A percentile compares a stretch with the other conserved stretches of the same genome.
These are phyloP conservation scores for Agrypnia vestita DNA, from an alignment of 1,140 invertebrate species.

Conservation along the genomic window DNA sequence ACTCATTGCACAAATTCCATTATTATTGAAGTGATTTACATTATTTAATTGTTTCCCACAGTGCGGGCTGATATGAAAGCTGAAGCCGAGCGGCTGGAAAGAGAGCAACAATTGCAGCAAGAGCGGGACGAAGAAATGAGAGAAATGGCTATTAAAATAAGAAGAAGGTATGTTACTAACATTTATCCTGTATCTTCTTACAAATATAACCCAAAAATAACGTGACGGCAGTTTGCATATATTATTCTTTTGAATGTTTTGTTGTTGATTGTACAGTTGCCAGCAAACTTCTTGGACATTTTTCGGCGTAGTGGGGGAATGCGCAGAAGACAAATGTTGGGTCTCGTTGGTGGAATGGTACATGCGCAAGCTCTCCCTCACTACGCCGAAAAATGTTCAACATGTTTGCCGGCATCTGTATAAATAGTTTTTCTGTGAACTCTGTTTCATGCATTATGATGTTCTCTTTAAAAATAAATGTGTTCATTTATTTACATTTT, in stretches of 20 bases:
- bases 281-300: too few relatives aligned
- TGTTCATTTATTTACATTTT: not conserved
- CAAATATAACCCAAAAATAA: too few relatives aligned
- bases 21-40: conserved; percentile 49
- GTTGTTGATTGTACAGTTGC: too few relatives aligned
- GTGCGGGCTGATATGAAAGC: conserved; percentile 96
- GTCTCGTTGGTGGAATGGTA: too few relatives aligned
- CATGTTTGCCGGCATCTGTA: too few relatives aligned
- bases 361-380: too few relatives aligned
- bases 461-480: not conserved
- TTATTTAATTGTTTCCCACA: conserved; percentile 72
- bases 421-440: too few relatives aligned
- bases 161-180: conserved; percentile 78
- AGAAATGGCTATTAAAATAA: conserved; percentile 88
- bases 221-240: too few relatives aligned
- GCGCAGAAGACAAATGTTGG: too few relatives aligned
- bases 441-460: not conserved
- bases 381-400: too few relatives aligned
- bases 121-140: conserved; percentile 92
- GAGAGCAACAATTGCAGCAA: conserved; percentile 89
- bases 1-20: conserved; percentile 2
- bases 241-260: too few relatives aligned
- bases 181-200: not conserved
- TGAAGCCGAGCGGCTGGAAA: conserved; percentile 87
- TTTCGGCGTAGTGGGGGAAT: too few relatives aligned